Evolutionary conservation across 2,797 vertebrate species (phyloP), one percentile per base, ranked within the genome.

Genomic region (Argentina silus): DNA sequence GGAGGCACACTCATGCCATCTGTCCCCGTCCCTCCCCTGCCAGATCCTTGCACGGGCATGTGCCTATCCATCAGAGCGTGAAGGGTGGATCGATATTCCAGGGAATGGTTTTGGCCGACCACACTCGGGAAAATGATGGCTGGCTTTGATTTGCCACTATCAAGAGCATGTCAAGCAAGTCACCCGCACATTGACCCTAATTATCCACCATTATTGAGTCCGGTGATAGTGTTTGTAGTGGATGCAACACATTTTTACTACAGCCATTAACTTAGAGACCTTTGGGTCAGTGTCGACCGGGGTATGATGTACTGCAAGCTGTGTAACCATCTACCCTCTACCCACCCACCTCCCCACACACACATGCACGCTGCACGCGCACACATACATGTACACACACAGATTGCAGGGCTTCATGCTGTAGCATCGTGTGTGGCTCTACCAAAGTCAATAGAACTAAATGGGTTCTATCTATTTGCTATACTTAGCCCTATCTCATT

Each of bases 1-100:
- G 72, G 71, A 63, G 67, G 85, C 90, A 80, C 61, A 72, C 82
- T 85, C 61, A 0, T 65, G 67, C 92, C 92, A 94, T 93, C 93
- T 94, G 93, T 74, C 74, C 68, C 70, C 10, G 69, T 74, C 80
- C 74, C 45, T 61, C 63, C 23, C 19, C 60, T 76, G 87, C 91
- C 92, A 93, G 88, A 81, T 84, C 82, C n/a, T 63, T 78, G 62
- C 78, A 60, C 21, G 59, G 78, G 82, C 44, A 47, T 71, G 71
- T 83, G 73, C 86, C 87, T 85, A 73, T 85, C 87, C 78, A 80
- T 82, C 78, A 67, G 82, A 89, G 89, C 91, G 67, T 90, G 87
- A 91, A 92, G 89, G 88, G 85, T 88, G 83, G 83, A 80, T 78
- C 67, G 44, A 79, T 78, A 79, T 83, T 86, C 81, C 63, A 59